Evolutionary conservation across 23 tunicate species (phyloP), one percentile per base, ranked within the genome.

Genomic region (Aplidium turbinatum): DNA sequence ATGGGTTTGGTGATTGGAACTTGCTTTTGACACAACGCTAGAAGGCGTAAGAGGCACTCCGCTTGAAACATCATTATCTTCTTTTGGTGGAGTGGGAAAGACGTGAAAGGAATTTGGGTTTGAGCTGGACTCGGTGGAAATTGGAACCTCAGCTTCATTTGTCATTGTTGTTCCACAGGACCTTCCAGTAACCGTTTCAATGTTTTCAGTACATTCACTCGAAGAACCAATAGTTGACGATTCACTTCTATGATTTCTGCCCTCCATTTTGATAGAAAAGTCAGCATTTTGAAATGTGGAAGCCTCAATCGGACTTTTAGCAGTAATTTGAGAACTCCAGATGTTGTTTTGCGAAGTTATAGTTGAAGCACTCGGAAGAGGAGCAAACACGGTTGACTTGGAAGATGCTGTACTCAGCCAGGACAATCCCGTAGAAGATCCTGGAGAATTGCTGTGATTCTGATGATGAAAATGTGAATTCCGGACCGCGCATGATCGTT

Each of bases 51-150:
- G 66, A 42, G 83, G 77, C 22, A 85, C 54, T 18, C 79, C 56
- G 32, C 57, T 20, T 4, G 34, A 47, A 22, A 25, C 20, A 11
- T 34, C 91, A 4, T 30, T 52, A n/a, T 86, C 93, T 33, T 86
- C 84, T 65, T 86, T 78, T 26, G 89, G 81, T 5, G 84, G 80
- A 32, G 79, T 86, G 0, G 93, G 76, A 28, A 78, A 86, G 9
- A 75, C 85, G 22, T 76, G 82, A 58, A 86, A 86, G 22, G 65
- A n/a, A 45, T 61, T 58, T 47, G 61, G 82, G 62, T 3, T 61
- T 7, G 57, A 51, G 58, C 71, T 73, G 0, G 75, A 65, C 22
- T 50, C 38, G 7, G 82, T 35, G 0, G 85, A 68, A 9, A 77
- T 18, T 39, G 61, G 31, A 25, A 31, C 61, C 32, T 63, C 75